Evolutionary conservation across 2,113 vertebrate species (phyloP).

Genomic region (Macrotis lagotis): DNA sequence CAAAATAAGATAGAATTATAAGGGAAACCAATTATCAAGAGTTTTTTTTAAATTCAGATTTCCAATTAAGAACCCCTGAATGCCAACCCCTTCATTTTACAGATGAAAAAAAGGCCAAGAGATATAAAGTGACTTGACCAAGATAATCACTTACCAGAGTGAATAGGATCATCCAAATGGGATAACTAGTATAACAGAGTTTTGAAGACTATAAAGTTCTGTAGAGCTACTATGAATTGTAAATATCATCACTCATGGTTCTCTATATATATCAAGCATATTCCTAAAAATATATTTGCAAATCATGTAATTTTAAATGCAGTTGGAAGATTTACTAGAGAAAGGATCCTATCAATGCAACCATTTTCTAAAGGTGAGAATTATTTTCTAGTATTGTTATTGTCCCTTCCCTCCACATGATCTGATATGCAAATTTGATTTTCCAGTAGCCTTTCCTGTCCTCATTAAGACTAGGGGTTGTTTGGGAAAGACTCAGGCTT

Average conservation of each 20-base stretch:
- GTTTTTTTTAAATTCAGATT: background rate
- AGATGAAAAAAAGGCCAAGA: background rate
- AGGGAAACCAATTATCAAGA: background rate
- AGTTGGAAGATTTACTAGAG: background rate
- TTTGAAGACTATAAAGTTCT: background rate
- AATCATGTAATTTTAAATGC: background rate
- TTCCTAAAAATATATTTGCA: background rate
- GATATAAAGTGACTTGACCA: background rate
- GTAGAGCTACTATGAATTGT: background rate
- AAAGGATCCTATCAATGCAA: background rate
- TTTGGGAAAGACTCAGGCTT: background rate
- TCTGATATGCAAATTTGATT: background rate
- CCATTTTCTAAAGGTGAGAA: background rate
- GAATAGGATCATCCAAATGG: background rate
- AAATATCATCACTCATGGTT: background rate
- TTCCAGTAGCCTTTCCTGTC: background rate
- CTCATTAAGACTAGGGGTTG: background rate
- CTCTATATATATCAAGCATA: background rate
- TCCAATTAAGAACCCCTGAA: background rate
- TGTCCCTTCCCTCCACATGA: background rate
- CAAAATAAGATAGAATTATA: background rate
- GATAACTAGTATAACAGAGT: background rate
- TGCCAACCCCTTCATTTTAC: background rate
- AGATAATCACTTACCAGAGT: background rate
- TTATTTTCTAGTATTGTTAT: background rate